Base-by-base conservation (phyloP, 2,113 vertebrate species). In the Pandion haliaetus region DNA sequence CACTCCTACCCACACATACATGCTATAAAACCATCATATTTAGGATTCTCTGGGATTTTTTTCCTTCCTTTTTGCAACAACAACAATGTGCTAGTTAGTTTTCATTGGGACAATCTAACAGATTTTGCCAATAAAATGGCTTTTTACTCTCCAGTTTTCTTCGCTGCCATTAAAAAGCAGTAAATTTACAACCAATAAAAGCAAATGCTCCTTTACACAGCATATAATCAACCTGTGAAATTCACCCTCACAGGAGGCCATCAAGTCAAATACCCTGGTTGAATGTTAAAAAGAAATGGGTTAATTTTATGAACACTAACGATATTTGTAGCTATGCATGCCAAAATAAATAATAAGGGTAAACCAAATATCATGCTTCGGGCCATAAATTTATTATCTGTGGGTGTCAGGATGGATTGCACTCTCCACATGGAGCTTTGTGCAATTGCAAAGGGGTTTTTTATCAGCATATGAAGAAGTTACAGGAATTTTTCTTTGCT, bases 231-330 rank as follows among this genome's bases (percentile, higher is more conserved):
- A 72, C 82, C 31, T 78, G 47, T 84, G 85, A 96, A 94, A 96
- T 92, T 92, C 42, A 90, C 44, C 54, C 61, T 92, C 82, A 79
- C n/a, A 67, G 85, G 85, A 95, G 69, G 54, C 69, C 67, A 78
- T 92, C 80, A 93, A 86, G 71, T 54, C 80, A 93, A 91, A 97
- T 66, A 84, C 57, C 12, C 65, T 67, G 26, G 52, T 5, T 94
- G 95, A 95, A 88, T 93, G 71, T 92, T 89, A 91, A 96, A 92
- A 93, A 93, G 44, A 85, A 72, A 26, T 59, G 19, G 57, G 57
- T 77, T 90, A 95, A 89, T 95, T 91, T 94, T 95, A 84, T 94
- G 88, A 96, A 79, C 70, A 61, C 61, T 84, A 92, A 79, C 52
- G 90, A 81, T 26, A 90, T 84, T 96, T 73, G 54, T 79, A 87